Conservation (phyloP, 2,113 vertebrate genomes). For the Lasiurus borealis region DNA sequence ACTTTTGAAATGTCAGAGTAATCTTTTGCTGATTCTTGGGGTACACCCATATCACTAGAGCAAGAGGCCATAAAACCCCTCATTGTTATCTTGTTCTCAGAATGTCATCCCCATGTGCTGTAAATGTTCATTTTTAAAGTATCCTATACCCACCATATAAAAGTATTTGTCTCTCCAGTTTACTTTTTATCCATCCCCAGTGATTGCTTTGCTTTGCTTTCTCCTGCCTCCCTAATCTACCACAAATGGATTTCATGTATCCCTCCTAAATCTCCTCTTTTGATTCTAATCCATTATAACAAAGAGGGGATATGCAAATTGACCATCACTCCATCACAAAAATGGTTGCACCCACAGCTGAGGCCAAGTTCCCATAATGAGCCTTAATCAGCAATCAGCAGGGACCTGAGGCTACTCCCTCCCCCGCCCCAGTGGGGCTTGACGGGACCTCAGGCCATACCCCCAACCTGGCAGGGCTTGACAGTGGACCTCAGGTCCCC, state of each 20-base stretch:
- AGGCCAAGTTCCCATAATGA: no score
- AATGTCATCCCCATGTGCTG: not conserved
- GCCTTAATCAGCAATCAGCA: no score
- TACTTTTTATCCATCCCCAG: not conserved
- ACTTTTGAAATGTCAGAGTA: not conserved
- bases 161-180: not conserved
- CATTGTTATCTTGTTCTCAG: not conserved
- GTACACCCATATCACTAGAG: not conserved
- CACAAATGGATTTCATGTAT: not conserved
- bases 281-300: no score
- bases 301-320: no score
- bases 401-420: no score
- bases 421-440: no score
- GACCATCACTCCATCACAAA: no score
- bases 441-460: no score
- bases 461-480: no score
- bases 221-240: not conserved
- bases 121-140: not conserved
- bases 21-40: not conserved
- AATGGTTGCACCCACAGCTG: no score
- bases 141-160: not conserved
- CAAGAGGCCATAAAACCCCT: not conserved
- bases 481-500: no score
- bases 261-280: not conserved
- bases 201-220: not conserved